Conservation (phyloP, 2,888 invertebrate species). For the Exocentrus adspersus region DNA sequence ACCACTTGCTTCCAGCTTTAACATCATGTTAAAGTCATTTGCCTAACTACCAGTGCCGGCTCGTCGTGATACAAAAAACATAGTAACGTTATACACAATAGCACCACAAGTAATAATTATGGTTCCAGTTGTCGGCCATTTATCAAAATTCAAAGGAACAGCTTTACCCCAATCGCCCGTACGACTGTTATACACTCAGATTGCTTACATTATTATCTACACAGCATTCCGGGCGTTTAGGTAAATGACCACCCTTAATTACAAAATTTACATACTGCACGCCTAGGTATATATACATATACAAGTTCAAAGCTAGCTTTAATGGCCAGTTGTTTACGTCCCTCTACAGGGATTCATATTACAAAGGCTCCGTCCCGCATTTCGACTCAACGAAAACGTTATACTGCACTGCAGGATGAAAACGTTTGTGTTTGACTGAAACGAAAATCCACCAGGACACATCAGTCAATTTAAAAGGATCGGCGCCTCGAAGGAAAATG, state of each 20-base stretch:
- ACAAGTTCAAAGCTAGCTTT: neutral
- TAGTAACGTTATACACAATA: no score
- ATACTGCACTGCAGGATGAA: neutral
- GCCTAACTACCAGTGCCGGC: no score
- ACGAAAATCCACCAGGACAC: no score
- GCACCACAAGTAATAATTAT: no score
- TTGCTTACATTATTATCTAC: neutral
- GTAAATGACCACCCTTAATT: conserved; percentile 1
- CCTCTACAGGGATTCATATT: neutral
- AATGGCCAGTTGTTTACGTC: neutral
- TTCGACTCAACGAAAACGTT: neutral
- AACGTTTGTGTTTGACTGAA: neutral
- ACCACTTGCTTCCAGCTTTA: no score
- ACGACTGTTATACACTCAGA: neutral
- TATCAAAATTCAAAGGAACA: neutral
- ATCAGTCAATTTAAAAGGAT: no score
- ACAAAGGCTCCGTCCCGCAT: neutral
- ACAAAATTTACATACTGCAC: neutral
- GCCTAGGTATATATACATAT: neutral
- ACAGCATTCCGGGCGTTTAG: neutral
- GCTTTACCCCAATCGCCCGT: neutral
- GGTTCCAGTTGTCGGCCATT: neutral
- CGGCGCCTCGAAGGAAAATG: no score
- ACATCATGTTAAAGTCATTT: no score
- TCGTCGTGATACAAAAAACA: no score